These are phyloP conservation scores for Tachyglossus aculeatus DNA, from an alignment of 2,797 vertebrate species.

Conservation along the genomic window DNA sequence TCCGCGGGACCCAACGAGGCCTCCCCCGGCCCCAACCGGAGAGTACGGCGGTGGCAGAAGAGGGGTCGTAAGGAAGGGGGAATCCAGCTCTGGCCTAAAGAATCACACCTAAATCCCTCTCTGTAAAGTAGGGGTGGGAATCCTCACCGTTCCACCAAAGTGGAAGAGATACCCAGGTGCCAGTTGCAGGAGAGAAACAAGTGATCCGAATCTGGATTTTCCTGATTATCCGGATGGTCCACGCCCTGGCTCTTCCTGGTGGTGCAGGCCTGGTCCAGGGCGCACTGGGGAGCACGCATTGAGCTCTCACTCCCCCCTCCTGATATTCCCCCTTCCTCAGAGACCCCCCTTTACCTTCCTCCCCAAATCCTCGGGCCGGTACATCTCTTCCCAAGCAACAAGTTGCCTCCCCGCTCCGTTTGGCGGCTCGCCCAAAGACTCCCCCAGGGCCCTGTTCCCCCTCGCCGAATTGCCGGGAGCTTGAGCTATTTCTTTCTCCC, in stretches of 20 bases:
- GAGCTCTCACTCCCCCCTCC: neutral
- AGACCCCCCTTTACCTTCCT: no score
- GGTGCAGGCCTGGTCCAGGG: no score
- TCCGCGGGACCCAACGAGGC: constrained; percentile 7
- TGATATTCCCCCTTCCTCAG: accelerated
- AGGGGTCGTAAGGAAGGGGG: neutral
- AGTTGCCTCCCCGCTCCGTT: neutral
- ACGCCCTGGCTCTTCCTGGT: no score
- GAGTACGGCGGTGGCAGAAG: neutral
- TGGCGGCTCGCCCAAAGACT: neutral
- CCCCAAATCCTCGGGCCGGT: neutral
- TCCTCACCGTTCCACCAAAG: neutral
- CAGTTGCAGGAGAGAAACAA: neutral
- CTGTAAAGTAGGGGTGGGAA: neutral
- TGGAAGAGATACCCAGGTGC: neutral
- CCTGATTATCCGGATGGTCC: neutral
- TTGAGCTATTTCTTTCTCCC: neutral
- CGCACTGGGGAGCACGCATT: neutral
- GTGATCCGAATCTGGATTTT: no score
- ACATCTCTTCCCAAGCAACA: neutral
- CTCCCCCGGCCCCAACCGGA: neutral
- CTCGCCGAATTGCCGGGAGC: neutral
- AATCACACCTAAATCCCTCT: neutral
- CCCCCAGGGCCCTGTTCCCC: neutral
- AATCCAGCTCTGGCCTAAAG: neutral